Percentiles rank a stretch among this genome's conserved stretches.
Conservation (phyloP, 1,140 invertebrate species). For the Drosophila setifemur region DNA sequence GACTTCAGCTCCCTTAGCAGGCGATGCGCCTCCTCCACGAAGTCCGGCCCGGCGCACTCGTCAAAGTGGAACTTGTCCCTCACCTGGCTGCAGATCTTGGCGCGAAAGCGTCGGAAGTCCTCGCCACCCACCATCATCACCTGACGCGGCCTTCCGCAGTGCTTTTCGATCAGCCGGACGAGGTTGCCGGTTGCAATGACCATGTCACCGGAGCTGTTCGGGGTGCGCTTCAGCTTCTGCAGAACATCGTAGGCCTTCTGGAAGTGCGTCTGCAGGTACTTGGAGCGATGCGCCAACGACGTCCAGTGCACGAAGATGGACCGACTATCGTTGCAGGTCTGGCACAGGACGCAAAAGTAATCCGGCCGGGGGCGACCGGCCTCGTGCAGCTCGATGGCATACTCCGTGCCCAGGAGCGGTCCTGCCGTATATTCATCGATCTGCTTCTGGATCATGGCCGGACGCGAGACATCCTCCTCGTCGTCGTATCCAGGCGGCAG, state of each 20-base stretch:
- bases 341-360: conserved; percentile 89
- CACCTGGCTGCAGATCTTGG: conserved; percentile 82
- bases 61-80: conserved; percentile 81
- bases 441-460: conserved; percentile 84
- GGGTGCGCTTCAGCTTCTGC: conserved; percentile 25
- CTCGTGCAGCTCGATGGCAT: conserved; percentile 87
- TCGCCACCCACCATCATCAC: conserved; percentile 20
- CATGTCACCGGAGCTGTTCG: conserved; percentile 7
- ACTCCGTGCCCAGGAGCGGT: conserved; percentile 87
- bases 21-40: conserved; percentile 43
- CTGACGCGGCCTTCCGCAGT: conserved; percentile 45
- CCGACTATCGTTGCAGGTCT: conserved; percentile 88
- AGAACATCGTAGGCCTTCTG: conserved; percentile 50
- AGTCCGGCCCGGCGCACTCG: conserved; percentile 78
- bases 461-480: conserved; percentile 85
- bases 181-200: conserved; percentile 35
- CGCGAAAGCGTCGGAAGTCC: conserved; percentile 57
- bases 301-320: conserved; percentile 90
- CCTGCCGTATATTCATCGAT: conserved; percentile 82
- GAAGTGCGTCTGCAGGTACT: conserved; percentile 83
- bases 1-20: conserved; percentile 9
- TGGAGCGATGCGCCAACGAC: conserved; percentile 88
- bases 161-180: conserved; percentile 51
- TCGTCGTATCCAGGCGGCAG: conserved; percentile 89
- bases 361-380: conserved; percentile 85